These are phyloP conservation scores for Sitodiplosis mosellana DNA, from an alignment of 1,140 invertebrate species.

Conservation along the genomic window DNA sequence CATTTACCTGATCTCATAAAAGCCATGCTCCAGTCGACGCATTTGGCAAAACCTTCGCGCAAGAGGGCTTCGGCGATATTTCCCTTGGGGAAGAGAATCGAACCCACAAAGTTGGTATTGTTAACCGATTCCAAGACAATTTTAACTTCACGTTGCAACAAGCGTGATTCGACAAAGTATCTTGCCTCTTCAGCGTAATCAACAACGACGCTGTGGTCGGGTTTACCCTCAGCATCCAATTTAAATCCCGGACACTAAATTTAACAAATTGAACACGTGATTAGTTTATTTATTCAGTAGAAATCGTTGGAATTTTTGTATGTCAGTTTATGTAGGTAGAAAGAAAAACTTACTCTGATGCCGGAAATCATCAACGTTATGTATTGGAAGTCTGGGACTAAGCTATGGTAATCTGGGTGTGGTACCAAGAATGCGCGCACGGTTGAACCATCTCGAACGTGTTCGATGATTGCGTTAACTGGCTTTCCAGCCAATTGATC, in stretches of 20 bases:
- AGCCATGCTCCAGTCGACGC: slow-evolving; percentile 94
- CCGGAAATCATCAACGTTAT: slow-evolving; percentile 90
- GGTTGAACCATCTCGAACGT: slow-evolving; percentile 92
- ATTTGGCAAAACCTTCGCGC: slow-evolving; percentile 80
- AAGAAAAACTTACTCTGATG: slow-evolving; percentile 56
- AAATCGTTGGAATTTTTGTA: no score
- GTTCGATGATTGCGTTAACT: slow-evolving; percentile 76
- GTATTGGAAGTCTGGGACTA: slow-evolving; percentile 43
- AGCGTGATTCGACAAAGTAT: slow-evolving; percentile 76
- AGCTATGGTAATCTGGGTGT: slow-evolving; percentile 33
- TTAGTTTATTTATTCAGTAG: no score
- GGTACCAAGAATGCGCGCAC: slow-evolving; percentile 56
- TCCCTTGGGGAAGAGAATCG: slow-evolving; percentile 78
- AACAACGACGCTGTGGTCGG: slow-evolving; percentile 30
- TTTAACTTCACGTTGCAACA: slow-evolving; percentile 87
- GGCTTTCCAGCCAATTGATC: slow-evolving; percentile 63
- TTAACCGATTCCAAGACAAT: slow-evolving; percentile 81
- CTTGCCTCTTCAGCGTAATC: slow-evolving; percentile 34
- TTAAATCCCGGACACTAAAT: slow-evolving; percentile 53
- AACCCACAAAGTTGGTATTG: slow-evolving; percentile 86
- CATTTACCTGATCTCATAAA: slow-evolving; percentile 51
- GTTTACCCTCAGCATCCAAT: slow-evolving; percentile 44
- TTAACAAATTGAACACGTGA: no score
- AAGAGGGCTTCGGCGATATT: slow-evolving; percentile 91
- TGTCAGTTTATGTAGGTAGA: no score